A percentile compares a stretch with the other conserved stretches of the same genome.
phyloP scores from a whole-genome alignment of 2,113 vertebrate species.

The Lucifuga dentata region DNA sequence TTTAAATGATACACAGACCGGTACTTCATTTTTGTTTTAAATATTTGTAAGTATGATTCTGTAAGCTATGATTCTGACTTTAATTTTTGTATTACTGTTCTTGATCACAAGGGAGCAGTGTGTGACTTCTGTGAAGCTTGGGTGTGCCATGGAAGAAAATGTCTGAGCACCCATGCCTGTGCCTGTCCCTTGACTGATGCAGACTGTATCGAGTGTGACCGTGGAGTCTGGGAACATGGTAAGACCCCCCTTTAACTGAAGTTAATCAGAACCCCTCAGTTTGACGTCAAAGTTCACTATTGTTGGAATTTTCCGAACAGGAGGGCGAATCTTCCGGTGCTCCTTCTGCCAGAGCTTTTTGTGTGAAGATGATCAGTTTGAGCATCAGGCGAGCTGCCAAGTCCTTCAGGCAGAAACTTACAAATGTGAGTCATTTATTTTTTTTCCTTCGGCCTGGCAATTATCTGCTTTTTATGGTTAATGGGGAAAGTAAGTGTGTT shows the following conservation, averaged over 20 bases:
- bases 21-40: no score
- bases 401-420: conserved; percentile 96
- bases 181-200: conserved; percentile 91
- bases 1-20: no score
- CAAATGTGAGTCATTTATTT: conserved; percentile 89
- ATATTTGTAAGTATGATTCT: no score
- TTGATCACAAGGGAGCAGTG: conserved; percentile 89
- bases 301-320: conserved; percentile 68
- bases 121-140: conserved; percentile 99
- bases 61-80: no score
- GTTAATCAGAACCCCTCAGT: conserved; percentile 84
- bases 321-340: conserved; percentile 96
- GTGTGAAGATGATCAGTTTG: conserved; percentile 99
- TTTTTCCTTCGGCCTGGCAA: background rate
- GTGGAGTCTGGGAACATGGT: conserved; percentile 98
- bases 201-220: conserved; percentile 95
- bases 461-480: background rate
- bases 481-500: background rate
- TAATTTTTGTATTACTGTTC: conserved; percentile 3
- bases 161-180: conserved; percentile 93
- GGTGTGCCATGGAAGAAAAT: conserved; percentile 97
- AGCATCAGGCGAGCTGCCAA: conserved; percentile 99
- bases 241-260: conserved; percentile 76
- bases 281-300: background rate
- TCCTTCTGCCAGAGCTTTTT: conserved; percentile 97